Percentiles rank a stretch among this genome's conserved stretches.
Conservation (phyloP, 2,113 vertebrate genomes). For the Paramisgurnus dabryanus region DNA sequence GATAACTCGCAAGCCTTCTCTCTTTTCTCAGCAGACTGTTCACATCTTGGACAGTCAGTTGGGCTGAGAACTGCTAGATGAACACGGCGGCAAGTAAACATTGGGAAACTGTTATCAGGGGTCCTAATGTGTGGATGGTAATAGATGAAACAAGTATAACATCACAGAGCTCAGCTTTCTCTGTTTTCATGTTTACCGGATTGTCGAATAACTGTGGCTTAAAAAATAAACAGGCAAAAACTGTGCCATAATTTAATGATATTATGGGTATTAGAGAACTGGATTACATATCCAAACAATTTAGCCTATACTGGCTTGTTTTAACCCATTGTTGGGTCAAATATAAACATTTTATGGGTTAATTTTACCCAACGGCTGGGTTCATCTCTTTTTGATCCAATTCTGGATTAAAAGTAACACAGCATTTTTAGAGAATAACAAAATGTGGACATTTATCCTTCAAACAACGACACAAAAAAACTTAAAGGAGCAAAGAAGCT, state of each 20-base stretch:
- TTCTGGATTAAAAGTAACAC: too few species aligned
- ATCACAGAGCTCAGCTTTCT: slow-evolving; percentile 1
- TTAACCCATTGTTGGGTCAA: too few species aligned
- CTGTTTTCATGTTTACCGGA: not conserved
- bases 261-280: not conserved
- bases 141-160: not conserved
- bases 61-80: slow-evolving; percentile 19
- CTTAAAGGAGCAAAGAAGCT: too few species aligned
- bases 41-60: slow-evolving; percentile 19
- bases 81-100: slow-evolving; percentile 14
- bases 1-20: not conserved
- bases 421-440: too few species aligned
- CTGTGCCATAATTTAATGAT: not conserved
- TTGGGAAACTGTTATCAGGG: slow-evolving; percentile 12
- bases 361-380: too few species aligned
- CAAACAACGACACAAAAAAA: too few species aligned
- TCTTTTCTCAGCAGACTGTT: slow-evolving; percentile 12
- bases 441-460: too few species aligned
- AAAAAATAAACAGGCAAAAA: too few species aligned
- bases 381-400: too few species aligned
- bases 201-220: not conserved
- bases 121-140: slow-evolving; percentile 24
- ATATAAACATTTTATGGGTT: too few species aligned
- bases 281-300: not conserved
- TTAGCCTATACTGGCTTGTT: too few species aligned